phyloP scores from a whole-genome alignment of 2,888 invertebrate genomes.

The Liodrosophila aerea region DNA sequence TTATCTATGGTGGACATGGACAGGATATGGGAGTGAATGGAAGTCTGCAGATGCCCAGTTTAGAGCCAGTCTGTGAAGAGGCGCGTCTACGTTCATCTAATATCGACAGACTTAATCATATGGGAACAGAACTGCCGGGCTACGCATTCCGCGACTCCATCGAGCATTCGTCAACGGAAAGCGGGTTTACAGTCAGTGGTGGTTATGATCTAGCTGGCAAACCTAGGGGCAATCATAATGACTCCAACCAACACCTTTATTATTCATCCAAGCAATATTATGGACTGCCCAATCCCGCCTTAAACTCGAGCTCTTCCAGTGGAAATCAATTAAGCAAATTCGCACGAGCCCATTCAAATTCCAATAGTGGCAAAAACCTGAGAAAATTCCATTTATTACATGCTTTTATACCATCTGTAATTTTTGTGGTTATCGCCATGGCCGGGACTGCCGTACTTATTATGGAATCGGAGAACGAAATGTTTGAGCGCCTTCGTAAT shows the following conservation, averaged over 20 bases:
- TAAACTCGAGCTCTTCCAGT: slow-evolving; percentile 68
- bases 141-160: slow-evolving; percentile 90
- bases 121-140: slow-evolving; percentile 75
- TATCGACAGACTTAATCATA: slow-evolving; percentile 68
- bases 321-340: slow-evolving; percentile 48
- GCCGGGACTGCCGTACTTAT: slow-evolving; percentile 87
- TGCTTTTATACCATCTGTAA: slow-evolving; percentile 90
- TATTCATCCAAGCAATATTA: slow-evolving; percentile 68
- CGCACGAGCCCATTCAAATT: slow-evolving; percentile 55
- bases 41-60: slow-evolving; percentile 78
- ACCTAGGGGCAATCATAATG: slow-evolving; percentile 53
- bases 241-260: slow-evolving; percentile 63
- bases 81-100: slow-evolving; percentile 79
- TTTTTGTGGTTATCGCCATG: slow-evolving; percentile 88
- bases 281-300: slow-evolving; percentile 66
- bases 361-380: slow-evolving; percentile 80
- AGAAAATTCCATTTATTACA: slow-evolving; percentile 86
- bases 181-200: slow-evolving; percentile 84
- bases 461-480: slow-evolving; percentile 90
- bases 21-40: slow-evolving; percentile 62
- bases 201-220: slow-evolving; percentile 69
- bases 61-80: slow-evolving; percentile 89
- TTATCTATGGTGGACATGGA: slow-evolving; percentile 83
- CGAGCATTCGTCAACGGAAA: slow-evolving; percentile 91
- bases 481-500: slow-evolving; percentile 87